phyloP scores from a whole-genome alignment of 2,797 vertebrate species.

The Eidolon dupreanum region DNA sequence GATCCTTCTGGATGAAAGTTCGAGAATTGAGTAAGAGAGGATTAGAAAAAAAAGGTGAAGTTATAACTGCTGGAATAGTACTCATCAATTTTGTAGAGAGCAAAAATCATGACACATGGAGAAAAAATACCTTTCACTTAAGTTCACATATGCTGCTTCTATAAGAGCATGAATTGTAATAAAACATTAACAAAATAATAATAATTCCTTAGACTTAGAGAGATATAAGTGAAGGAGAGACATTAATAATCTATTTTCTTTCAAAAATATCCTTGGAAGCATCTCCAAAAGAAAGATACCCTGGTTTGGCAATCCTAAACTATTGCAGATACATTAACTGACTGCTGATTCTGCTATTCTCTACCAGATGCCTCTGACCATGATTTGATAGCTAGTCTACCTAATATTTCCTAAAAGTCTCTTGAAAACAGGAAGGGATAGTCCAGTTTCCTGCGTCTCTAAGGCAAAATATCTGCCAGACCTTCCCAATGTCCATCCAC shows the following conservation, averaged over 20 bases:
- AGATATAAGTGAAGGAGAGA: neutral
- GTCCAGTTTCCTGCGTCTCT: neutral
- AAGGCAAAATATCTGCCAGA: neutral
- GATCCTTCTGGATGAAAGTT: neutral
- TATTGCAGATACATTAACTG: neutral
- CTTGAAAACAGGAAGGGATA: neutral
- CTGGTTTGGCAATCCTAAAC: neutral
- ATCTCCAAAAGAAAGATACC: neutral
- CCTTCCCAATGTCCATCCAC: neutral
- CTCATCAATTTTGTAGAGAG: neutral
- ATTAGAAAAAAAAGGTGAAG: neutral
- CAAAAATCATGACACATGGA: fast-evolving
- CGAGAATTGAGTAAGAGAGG: neutral
- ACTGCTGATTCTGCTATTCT: neutral
- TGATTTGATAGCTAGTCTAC: neutral
- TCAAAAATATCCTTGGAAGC: neutral
- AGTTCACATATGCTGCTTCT: too few relatives aligned
- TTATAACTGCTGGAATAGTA: neutral
- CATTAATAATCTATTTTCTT: neutral
- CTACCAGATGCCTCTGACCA: neutral
- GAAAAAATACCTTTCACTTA: neutral
- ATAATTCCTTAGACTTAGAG: neutral
- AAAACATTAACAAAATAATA: too few relatives aligned
- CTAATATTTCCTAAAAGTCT: neutral
- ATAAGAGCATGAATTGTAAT: too few relatives aligned